Conservation (phyloP, 23 tunicate genomes). For the Botrylloides violaceus region DNA sequence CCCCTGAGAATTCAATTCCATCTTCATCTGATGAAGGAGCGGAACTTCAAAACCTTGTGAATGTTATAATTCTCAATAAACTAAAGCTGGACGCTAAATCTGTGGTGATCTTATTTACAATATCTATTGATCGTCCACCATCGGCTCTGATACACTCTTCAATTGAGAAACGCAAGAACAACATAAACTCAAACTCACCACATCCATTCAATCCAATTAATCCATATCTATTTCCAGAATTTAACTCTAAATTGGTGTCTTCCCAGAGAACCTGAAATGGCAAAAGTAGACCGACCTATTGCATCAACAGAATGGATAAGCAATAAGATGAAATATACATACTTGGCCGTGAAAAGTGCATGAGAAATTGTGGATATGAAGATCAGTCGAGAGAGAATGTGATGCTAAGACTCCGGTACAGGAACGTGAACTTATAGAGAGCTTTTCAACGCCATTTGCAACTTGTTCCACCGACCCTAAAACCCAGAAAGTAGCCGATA, state of each 20-base stretch:
- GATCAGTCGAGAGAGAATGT: conserved; percentile 69
- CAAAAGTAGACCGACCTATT: not conserved
- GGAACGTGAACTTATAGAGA: conserved; percentile 27
- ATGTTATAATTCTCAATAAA: too few species aligned
- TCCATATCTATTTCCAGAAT: conserved; percentile 86
- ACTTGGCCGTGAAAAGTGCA: conserved; percentile 89
- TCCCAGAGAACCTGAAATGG: conserved; percentile 61
- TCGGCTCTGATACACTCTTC: too few species aligned
- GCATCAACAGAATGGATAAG: not conserved
- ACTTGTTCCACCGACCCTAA: not conserved
- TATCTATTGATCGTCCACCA: too few species aligned
- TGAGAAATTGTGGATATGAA: conserved; percentile 79
- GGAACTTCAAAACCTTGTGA: too few species aligned
- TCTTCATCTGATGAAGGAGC: too few species aligned
- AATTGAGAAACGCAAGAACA: too few species aligned
- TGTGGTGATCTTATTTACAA: too few species aligned
- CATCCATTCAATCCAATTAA: conserved; percentile 87
- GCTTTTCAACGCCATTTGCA: conserved; percentile 8
- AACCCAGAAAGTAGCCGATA: too few species aligned
- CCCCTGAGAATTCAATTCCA: too few species aligned
- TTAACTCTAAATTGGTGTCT: conserved; percentile 84
- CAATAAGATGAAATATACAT: not conserved
- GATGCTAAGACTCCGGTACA: conserved; percentile 89
- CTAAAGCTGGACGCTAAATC: too few species aligned
- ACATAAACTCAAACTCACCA: conserved; percentile 62